Evolutionary conservation across 1,140 invertebrate genomes (phyloP).

Genomic region (Cyclargus thomasi): DNA sequence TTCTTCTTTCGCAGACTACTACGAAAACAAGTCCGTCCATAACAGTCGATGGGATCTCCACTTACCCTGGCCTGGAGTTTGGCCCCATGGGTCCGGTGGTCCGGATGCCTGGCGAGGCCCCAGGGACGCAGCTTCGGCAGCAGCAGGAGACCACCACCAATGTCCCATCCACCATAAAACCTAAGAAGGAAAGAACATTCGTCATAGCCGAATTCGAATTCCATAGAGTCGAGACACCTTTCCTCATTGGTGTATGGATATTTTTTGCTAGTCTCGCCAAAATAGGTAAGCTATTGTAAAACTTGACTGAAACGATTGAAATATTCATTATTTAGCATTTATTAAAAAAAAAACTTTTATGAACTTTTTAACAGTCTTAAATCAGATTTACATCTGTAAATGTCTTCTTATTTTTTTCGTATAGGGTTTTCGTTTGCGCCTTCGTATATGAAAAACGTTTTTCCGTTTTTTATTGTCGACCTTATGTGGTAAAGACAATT

Average conservation of each 20-base stretch:
- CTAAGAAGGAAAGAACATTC: conserved; percentile 60
- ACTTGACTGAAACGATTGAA: too few relatives aligned
- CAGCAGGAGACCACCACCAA: conserved; percentile 50
- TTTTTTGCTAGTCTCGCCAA: conserved; percentile 95
- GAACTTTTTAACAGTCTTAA: too few relatives aligned
- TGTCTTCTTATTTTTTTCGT: conserved; percentile 1
- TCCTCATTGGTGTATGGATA: conserved; percentile 96
- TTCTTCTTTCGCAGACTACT: conserved; percentile 46
- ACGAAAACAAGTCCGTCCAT: conserved; percentile 70
- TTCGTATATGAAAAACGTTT: conserved; percentile 40
- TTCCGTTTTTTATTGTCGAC: conserved; percentile 37
- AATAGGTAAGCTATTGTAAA: conserved; percentile 84
- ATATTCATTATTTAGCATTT: too few relatives aligned
- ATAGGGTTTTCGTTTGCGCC: conserved; percentile 23
- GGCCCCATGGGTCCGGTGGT: conserved; percentile 67
- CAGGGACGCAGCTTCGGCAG: conserved; percentile 50
- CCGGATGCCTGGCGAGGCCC: conserved; percentile 50
- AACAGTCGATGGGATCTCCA: conserved; percentile 62
- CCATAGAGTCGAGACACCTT: conserved; percentile 90
- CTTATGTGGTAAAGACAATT: not conserved
- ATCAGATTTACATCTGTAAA: not conserved
- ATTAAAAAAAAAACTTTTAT: too few relatives aligned
- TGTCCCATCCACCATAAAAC: conserved; percentile 41
- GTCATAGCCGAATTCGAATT: conserved; percentile 90
- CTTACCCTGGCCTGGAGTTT: conserved; percentile 61